Base-by-base conservation (phyloP, 2,888 invertebrate genomes). In the Argynnis bischoffii region DNA sequence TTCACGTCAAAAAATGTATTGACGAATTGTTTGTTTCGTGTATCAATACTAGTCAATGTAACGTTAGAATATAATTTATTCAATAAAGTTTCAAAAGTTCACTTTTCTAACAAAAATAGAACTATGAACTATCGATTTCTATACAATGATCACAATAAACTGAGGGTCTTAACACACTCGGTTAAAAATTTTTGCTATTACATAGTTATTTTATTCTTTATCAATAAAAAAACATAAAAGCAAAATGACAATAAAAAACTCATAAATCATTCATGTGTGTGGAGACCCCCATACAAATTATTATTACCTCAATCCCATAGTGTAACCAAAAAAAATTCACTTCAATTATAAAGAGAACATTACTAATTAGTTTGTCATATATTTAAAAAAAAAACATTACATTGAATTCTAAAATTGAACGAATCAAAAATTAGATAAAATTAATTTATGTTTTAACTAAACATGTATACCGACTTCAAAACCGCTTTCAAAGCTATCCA, bases 21-120 rank as follows among this genome's bases (percentile, higher is more conserved):
- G 26, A 26, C 26, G 4, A 26, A 41, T 11, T 41, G 35, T 41
- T 11, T 41, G 35, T 41, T 8, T 41, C 11, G 11, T 11, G 8
- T 41, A 6, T 35, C 35, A 41, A 41, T 41, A 41, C 35, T 8
- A 41, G 35, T 41, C 41, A 63, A 54, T 63, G 21, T 54, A 54
- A 54, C 63, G 14, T 61, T 53, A 53, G 35, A 61, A 61, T 61
- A 61, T 53, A 61, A 53, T 53, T 61, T 61, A 53, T 50, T 53
- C 61, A 61, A 61, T 51, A 61, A 61, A 61, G 35, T 65, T 56
- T 57, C 46, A 65, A 65, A 53, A 16, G 65, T 59, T 65, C 51
- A 59, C 16, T 53, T 53, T 35, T 57, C 31, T 65, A 65, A 65
- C 65, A 65, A 65, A 65, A 59, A 65, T 65, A 65, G 53, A 65